Evolutionary conservation across 2,888 invertebrate genomes (phyloP).

Genomic region (Rotaria macrura): DNA sequence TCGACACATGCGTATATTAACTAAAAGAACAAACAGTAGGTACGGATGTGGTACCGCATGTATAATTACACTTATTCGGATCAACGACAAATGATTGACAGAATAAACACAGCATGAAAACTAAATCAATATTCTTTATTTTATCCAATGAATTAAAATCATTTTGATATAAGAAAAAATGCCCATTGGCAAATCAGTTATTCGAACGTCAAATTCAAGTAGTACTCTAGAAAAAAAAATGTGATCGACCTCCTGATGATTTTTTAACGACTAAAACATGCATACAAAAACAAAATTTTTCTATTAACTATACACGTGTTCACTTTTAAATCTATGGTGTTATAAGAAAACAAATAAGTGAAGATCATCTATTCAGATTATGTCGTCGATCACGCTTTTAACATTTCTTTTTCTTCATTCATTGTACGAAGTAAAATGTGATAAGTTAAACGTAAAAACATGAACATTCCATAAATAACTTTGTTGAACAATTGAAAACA

Average conservation of each 20-base stretch:
- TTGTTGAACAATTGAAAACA: too few species aligned
- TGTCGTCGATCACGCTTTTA: not conserved
- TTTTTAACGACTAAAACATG: not conserved
- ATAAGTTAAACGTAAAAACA: too few species aligned
- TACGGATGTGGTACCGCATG: not conserved
- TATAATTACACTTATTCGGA: not conserved
- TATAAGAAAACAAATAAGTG: not conserved
- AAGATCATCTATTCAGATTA: not conserved
- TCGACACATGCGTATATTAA: not conserved
- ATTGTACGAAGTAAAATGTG: too few species aligned
- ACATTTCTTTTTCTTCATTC: not conserved
- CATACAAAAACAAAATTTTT: not conserved
- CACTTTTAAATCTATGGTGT: not conserved
- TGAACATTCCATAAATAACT: too few species aligned
- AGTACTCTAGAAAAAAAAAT: not conserved
- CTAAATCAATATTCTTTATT: not conserved
- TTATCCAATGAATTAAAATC: not conserved
- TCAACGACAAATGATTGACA: not conserved
- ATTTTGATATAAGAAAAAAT: not conserved
- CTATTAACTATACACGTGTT: conserved; percentile 2
- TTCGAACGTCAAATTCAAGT: conserved; percentile 7
- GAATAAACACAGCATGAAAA: conserved; percentile 10
- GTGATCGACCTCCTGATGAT: conserved; percentile 15
- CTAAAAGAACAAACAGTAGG: not conserved
- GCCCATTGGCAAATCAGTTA: conserved; percentile 5